Evolutionary conservation across 2,888 invertebrate genomes (phyloP).

Genomic region (Linnaemya vulpina): DNA sequence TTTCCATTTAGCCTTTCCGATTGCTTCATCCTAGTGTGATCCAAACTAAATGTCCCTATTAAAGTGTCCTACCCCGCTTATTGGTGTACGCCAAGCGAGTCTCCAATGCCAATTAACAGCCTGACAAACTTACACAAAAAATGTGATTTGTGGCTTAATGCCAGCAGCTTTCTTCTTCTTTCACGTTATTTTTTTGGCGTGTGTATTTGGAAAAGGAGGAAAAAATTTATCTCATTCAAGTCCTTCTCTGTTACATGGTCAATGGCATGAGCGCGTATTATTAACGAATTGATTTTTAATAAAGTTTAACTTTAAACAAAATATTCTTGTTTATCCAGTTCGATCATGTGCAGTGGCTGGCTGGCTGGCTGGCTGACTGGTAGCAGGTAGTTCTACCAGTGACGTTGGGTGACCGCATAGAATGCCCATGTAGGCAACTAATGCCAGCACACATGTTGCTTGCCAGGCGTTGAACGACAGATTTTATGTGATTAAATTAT

Average conservation of each 20-base stretch:
- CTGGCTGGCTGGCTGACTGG: too few species aligned
- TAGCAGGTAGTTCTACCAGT: neutral
- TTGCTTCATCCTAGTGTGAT: neutral
- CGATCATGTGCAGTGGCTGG: slow-evolving; percentile 18
- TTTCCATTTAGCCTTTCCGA: too few species aligned
- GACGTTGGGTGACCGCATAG: slow-evolving; percentile 11
- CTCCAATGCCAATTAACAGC: slow-evolving; percentile 73
- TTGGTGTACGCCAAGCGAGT: slow-evolving; percentile 68
- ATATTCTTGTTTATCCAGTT: slow-evolving; percentile 76
- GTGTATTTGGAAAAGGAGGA: slow-evolving; percentile 10
- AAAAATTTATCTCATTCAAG: slow-evolving; percentile 14
- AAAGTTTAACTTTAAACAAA: slow-evolving; percentile 79
- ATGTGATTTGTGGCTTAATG: slow-evolving; percentile 81
- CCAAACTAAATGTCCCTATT: neutral
- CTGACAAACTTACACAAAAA: slow-evolving; percentile 77
- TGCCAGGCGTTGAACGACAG: slow-evolving; percentile 64
- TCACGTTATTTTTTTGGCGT: neutral
- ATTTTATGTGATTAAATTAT: slow-evolving; percentile 66
- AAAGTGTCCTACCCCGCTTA: neutral
- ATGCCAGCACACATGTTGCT: slow-evolving; percentile 50
- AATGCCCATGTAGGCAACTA: slow-evolving; percentile 32
- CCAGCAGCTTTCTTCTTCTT: slow-evolving; percentile 73
- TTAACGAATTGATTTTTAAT: slow-evolving; percentile 80
- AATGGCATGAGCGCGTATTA: slow-evolving; percentile 69
- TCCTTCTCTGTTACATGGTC: slow-evolving; percentile 54